Conservation (phyloP, 2,888 invertebrate genomes). For the Bellardia pandia region DNA sequence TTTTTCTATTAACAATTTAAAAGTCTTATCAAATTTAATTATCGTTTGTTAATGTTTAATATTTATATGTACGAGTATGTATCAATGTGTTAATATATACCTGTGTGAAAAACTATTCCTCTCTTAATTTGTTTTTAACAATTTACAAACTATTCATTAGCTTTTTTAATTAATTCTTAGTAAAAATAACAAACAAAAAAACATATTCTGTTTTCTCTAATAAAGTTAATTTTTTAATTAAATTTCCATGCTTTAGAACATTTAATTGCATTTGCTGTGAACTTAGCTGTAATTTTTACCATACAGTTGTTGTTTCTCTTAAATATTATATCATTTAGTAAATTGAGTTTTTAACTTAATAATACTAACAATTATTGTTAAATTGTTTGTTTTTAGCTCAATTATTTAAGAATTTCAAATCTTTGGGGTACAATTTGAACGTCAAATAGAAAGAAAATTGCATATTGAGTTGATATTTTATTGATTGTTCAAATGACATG, state of each 20-base stretch:
- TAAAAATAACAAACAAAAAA: not conserved
- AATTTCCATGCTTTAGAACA: not conserved
- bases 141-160: no score
- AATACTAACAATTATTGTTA: conserved; percentile 9
- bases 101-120: no score
- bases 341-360: not conserved
- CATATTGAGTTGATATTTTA: conserved; percentile 4
- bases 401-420: conserved; percentile 45
- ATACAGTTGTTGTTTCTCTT: not conserved
- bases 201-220: no score
- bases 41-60: no score
- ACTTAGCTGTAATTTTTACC: not conserved
- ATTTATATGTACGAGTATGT: no score
- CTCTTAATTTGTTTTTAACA: no score
- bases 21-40: no score
- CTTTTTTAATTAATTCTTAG: conserved; percentile 10
- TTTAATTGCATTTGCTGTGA: conserved; percentile 11
- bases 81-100: no score
- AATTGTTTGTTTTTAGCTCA: conserved; percentile 12
- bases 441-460: conserved; percentile 25
- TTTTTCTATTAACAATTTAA: no score
- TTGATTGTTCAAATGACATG: conserved; percentile 53
- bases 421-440: not conserved
- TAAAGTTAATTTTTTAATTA: not conserved
- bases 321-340: conserved; percentile 2